Evolutionary conservation across 2,888 invertebrate genomes (phyloP).

Genomic region (Melieria crassipennis): DNA sequence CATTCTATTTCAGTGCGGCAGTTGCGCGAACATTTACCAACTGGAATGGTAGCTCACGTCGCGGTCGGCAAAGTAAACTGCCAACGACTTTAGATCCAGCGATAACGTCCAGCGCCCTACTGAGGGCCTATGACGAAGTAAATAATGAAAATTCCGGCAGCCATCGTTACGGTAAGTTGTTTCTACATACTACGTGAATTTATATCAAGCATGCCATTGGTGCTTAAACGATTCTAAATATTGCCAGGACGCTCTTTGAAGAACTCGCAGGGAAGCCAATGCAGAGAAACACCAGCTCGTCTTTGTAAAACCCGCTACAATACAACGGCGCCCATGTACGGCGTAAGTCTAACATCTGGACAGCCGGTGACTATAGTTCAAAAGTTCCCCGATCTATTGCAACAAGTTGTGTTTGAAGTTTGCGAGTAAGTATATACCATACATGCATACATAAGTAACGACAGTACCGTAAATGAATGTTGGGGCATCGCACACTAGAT

Average conservation of each 20-base stretch:
- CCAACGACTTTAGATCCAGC: slow-evolving; percentile 78
- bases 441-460: no score
- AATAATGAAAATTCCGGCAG: slow-evolving; percentile 66
- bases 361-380: slow-evolving; percentile 94
- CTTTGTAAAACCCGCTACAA: slow-evolving; percentile 90
- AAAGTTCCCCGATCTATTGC: slow-evolving; percentile 90
- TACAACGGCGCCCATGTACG: slow-evolving; percentile 94
- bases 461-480: no score
- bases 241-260: slow-evolving; percentile 63
- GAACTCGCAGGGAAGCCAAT: slow-evolving; percentile 57
- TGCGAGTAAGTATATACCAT: slow-evolving; percentile 79
- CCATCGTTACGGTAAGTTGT: slow-evolving; percentile 66
- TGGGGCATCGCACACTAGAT: no score
- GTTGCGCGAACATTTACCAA: slow-evolving; percentile 79
- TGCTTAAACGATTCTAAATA: neutral
- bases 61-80: slow-evolving; percentile 72
- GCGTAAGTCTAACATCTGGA: slow-evolving; percentile 91
- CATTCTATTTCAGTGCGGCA: slow-evolving; percentile 70
- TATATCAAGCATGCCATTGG: neutral
- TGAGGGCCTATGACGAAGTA: slow-evolving; percentile 71
- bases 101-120: slow-evolving; percentile 76
- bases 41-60: slow-evolving; percentile 75
- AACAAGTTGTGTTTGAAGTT: slow-evolving; percentile 92
- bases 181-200: neutral
- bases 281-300: slow-evolving; percentile 74